Conservation (phyloP, 2,888 invertebrate species). For the Thumatha senex region DNA sequence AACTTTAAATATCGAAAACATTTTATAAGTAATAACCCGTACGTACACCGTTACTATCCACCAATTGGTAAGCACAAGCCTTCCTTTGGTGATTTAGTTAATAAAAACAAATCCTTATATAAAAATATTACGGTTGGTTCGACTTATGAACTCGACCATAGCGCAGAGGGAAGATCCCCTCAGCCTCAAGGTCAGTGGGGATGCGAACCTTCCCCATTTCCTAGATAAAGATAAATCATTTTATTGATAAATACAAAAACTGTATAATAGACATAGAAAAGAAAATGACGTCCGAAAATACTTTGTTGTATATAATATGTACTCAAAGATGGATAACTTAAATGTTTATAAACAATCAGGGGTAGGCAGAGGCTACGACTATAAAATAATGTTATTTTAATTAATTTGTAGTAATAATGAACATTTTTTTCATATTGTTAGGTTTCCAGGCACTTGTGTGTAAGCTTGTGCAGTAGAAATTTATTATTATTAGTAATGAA, state of each 20-base stretch:
- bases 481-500: background rate
- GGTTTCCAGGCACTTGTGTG: constrained; percentile 17
- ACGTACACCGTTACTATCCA: background rate
- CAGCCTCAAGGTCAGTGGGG: too few species aligned
- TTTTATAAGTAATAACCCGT: background rate
- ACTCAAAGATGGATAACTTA: background rate
- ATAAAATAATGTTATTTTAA: background rate
- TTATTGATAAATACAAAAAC: too few species aligned
- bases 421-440: too few species aligned
- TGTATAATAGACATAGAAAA: background rate
- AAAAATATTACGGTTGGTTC: too few species aligned
- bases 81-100: too few species aligned
- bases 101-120: too few species aligned
- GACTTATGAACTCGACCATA: too few species aligned
- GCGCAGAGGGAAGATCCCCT: too few species aligned
- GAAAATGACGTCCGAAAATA: background rate
- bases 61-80: background rate
- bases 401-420: constrained; percentile 1
- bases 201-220: too few species aligned
- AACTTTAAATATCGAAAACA: background rate
- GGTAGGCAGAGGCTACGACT: too few species aligned
- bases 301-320: background rate
- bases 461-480: constrained; percentile 3
- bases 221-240: too few species aligned
- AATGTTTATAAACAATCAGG: too few species aligned